These are phyloP conservation scores for Tarsius wallacei DNA, from an alignment of 2,797 vertebrate genomes.

Conservation along the genomic window DNA sequence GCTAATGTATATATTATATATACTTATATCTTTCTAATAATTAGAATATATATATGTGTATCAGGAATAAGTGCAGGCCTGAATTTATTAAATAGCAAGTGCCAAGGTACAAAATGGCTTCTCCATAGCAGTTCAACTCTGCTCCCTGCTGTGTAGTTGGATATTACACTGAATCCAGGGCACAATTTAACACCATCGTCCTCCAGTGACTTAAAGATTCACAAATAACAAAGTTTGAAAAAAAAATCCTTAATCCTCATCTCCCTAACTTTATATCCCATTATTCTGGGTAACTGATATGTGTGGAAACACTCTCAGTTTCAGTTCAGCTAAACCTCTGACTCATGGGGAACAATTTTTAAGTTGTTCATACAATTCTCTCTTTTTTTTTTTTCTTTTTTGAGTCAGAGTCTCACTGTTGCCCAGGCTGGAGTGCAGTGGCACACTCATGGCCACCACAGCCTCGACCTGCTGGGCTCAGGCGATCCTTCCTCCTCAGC, in stretches of 20 bases:
- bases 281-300: slow-evolving; percentile 76
- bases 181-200: slow-evolving; percentile 49
- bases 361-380: slow-evolving; percentile 74
- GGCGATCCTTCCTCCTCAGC: no score
- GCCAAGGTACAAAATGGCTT: slow-evolving; percentile 22
- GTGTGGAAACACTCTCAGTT: slow-evolving; percentile 76
- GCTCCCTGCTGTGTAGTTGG: slow-evolving; percentile 22
- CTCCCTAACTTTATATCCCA: slow-evolving; percentile 67
- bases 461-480: no score
- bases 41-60: background rate
- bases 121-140: background rate
- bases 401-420: no score
- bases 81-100: slow-evolving; percentile 52
- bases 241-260: slow-evolving; percentile 30
- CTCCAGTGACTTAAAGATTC: slow-evolving; percentile 5
- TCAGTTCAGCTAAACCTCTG: slow-evolving; percentile 81
- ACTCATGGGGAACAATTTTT: slow-evolving; percentile 71
- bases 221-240: slow-evolving; percentile 28
- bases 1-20: no score
- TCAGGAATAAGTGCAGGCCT: background rate
- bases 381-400: no score
- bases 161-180: slow-evolving; percentile 34
- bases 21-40: no score
- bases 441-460: no score
- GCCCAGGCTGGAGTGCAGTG: no score